phyloP scores from a whole-genome alignment of 2,797 vertebrate genomes.

The Acanthornis magna region DNA sequence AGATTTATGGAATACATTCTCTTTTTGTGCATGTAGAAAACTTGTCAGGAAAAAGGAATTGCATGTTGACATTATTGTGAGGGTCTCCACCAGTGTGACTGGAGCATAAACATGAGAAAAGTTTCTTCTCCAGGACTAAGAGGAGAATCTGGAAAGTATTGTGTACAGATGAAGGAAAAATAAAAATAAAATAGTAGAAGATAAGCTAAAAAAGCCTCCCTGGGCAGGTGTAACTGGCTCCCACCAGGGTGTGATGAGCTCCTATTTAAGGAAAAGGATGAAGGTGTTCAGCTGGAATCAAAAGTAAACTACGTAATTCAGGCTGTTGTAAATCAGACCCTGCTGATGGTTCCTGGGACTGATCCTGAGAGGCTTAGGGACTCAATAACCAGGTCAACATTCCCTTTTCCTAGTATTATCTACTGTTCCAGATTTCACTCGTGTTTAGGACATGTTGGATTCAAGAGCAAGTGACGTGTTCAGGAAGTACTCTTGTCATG shows the following conservation, averaged over 20 bases:
- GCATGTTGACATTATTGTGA: neutral
- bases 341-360: neutral
- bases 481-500: neutral
- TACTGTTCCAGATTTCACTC: neutral
- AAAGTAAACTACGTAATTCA: neutral
- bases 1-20: neutral
- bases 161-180: neutral
- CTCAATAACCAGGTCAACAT: neutral
- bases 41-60: neutral
- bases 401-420: neutral
- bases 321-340: neutral
- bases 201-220: neutral
- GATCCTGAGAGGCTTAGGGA: neutral
- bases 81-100: neutral
- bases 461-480: neutral
- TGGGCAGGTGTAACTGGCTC: neutral
- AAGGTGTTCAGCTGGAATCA: neutral
- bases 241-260: neutral
- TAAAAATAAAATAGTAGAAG: neutral
- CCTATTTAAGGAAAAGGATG: neutral
- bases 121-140: neutral
- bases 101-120: neutral
- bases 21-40: neutral
- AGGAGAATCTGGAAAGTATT: neutral
- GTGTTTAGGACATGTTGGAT: rapidly evolving